Base-by-base conservation (phyloP, 2,797 vertebrate species). In the Brotula barbata region DNA sequence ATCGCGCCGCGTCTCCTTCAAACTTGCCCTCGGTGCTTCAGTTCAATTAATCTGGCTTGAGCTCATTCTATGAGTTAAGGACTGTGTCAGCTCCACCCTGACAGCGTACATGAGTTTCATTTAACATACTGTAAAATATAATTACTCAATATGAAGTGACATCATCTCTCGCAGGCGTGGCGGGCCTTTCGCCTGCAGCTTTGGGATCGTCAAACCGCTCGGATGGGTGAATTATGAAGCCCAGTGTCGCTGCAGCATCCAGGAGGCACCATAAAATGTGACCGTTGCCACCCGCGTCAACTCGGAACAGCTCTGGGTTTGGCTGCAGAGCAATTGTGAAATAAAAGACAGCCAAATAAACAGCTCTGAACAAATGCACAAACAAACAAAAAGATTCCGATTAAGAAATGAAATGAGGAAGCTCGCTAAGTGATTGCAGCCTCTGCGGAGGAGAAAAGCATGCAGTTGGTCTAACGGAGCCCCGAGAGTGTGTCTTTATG, bases 331-430 rank as follows among this genome's bases (percentile, higher is more conserved):
- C 63, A 55, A 42, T 75, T 67, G 47, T 60, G 57, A 62, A 70
- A 87, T 88, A 84, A 89, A 42, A 56, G 62, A 68, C 79, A 75
- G 78, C 78, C 81, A 85, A 84, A 86, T 80, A 81, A 85, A 85
- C 81, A 85, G 61, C 66, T 61, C 46, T 53, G 70, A 85, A 83
- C 73, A 78, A 81, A 76, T 68, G 70, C 59, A 76, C 83, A 87
- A 87, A 86, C 85, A 89, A 87, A 88, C 84, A 87, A 85, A 85
- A 82, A 85, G 74, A 81, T 84, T 85, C 74, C 70, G 80, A 87
- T 86, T 88, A 83, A 85, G 79, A 76, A 71, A 68, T 68, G 77
- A 84, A 87, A 81, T 79, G 75, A 80, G 77, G 81, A 87, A 87
- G 83, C 77, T 41, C 61, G 70, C 67, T 85, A 87, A 88, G 78